phyloP scores from a whole-genome alignment of 2,888 invertebrate genomes.

The Eristalis tenax region DNA sequence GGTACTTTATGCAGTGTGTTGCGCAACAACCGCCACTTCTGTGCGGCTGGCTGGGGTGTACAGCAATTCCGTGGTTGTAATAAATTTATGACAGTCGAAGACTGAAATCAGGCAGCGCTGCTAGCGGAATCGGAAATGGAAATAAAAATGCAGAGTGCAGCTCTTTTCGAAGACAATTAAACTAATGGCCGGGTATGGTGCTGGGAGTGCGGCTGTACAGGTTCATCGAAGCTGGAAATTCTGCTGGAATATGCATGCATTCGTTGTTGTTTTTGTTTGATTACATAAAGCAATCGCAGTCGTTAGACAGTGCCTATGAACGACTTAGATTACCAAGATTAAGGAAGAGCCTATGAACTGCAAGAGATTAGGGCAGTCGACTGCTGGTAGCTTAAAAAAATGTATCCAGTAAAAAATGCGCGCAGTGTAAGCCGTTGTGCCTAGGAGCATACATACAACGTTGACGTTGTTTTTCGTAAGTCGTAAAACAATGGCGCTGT shows the following conservation, averaged over 20 bases:
- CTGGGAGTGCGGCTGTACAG: neutral
- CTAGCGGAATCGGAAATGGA: constrained; percentile 38
- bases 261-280: neutral
- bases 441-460: too few species aligned
- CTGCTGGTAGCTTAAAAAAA: too few species aligned
- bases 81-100: constrained; percentile 60
- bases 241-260: neutral
- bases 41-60: neutral
- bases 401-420: too few species aligned
- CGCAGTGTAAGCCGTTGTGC: too few species aligned
- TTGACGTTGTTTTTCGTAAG: too few species aligned
- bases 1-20: constrained; percentile 12
- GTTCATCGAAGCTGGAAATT: neutral
- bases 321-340: too few species aligned
- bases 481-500: too few species aligned
- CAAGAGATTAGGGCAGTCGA: too few species aligned
- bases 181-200: constrained; percentile 38
- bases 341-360: too few species aligned
- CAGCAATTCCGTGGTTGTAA: constrained; percentile 37
- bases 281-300: too few species aligned
- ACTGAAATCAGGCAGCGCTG: constrained; percentile 27
- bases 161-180: constrained; percentile 12
- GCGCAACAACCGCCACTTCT: constrained; percentile 20
- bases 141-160: neutral
- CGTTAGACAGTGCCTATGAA: too few species aligned